phyloP scores from a whole-genome alignment of 2,113 vertebrate genomes.

The Tiliqua scincoides region DNA sequence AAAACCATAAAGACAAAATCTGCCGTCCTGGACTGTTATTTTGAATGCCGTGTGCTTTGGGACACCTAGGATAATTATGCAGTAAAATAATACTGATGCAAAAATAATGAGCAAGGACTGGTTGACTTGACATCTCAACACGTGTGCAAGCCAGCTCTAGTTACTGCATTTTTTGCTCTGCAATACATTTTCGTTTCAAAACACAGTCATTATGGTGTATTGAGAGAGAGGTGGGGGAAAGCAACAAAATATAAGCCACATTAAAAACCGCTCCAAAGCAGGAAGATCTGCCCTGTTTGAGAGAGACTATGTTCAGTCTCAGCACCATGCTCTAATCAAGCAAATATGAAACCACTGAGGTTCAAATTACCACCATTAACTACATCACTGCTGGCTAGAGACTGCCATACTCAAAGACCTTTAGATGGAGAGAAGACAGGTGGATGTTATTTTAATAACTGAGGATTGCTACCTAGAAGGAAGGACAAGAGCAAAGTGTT shows the following conservation, averaged over 20 bases:
- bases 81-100: not conserved
- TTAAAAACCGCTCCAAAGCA: not conserved
- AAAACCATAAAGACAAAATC: not conserved
- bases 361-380: not conserved
- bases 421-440: not conserved
- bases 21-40: not conserved
- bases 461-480: not conserved
- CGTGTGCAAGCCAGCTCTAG: not conserved
- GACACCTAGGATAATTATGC: not conserved
- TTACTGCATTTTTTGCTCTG: not conserved
- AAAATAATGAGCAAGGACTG: not conserved
- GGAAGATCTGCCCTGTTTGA: not conserved
- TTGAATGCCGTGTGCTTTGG: not conserved
- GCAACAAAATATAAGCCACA: not conserved
- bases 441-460: not conserved
- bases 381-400: not conserved
- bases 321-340: too few relatives aligned
- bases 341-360: not conserved
- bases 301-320: not conserved
- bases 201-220: not conserved
- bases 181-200: not conserved
- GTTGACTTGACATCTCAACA: rapidly evolving
- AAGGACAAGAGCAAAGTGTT: not conserved
- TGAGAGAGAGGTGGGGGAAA: not conserved
- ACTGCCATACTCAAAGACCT: not conserved